A percentile compares a stretch with the other conserved stretches of the same genome.
These are phyloP conservation scores for Sitta carolinensis DNA, from an alignment of 2,797 vertebrate genomes.

Conservation along the genomic window DNA sequence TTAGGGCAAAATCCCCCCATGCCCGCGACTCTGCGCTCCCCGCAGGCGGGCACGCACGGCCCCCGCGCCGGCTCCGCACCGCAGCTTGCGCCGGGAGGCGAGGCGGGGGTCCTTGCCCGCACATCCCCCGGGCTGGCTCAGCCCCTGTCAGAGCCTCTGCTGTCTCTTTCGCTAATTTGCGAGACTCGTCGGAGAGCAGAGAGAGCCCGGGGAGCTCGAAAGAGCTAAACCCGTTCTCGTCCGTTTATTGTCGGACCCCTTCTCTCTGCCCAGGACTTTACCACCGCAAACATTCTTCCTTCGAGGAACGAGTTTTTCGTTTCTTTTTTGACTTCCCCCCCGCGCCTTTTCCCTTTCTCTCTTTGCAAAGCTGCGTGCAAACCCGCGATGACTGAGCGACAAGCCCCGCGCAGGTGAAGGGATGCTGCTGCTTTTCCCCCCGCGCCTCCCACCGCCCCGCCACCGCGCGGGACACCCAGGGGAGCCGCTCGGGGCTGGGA, in stretches of 20 bases:
- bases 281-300: background rate
- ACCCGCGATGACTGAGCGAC: background rate
- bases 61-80: background rate
- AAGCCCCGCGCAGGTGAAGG: background rate
- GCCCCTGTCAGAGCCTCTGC: background rate
- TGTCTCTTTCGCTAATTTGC: background rate
- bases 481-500: background rate
- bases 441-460: background rate
- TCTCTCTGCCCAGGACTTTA: background rate
- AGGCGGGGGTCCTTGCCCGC: background rate
- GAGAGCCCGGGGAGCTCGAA: background rate
- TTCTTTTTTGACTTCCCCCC: background rate
- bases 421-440: background rate
- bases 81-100: background rate
- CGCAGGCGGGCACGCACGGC: background rate
- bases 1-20: background rate
- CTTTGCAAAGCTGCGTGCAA: background rate
- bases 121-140: background rate
- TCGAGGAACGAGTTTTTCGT: background rate
- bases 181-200: background rate
- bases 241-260: background rate
- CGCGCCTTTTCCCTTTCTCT: rapidly evolving
- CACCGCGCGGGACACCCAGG: background rate
- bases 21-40: background rate
- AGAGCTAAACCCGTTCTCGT: background rate